These are phyloP conservation scores for Mohoua ochrocephala DNA, from an alignment of 2,113 vertebrate species.

Conservation along the genomic window DNA sequence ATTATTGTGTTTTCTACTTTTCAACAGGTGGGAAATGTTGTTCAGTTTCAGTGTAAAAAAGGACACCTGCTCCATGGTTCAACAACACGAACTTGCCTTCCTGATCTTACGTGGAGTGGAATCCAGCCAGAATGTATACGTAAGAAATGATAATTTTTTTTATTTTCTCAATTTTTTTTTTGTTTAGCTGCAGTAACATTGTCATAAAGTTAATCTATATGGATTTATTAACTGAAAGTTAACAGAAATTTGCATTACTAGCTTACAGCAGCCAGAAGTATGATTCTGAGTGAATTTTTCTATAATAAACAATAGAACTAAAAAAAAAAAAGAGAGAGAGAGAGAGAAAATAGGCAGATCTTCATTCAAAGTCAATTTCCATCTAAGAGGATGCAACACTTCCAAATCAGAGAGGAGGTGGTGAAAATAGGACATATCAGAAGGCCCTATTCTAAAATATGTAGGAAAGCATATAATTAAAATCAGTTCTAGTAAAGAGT, in stretches of 20 bases:
- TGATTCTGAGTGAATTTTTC: not conserved
- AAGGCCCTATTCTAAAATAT: not conserved
- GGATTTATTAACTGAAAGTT: not conserved
- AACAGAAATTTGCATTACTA: not conserved
- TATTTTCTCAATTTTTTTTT: accelerated
- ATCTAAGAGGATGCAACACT: not conserved
- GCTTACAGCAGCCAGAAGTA: not conserved
- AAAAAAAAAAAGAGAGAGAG: not conserved
- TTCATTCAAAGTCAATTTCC: not conserved
- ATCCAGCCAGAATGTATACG: constrained; percentile 91
- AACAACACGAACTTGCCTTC: constrained; percentile 90
- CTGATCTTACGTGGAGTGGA: constrained; percentile 95
- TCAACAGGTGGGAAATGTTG: constrained; percentile 86
- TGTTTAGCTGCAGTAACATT: not conserved
- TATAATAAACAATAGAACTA: not conserved
- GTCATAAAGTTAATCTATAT: not conserved
- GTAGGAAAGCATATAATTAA: not conserved
- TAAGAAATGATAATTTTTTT: constrained; percentile 55
- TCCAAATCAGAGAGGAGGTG: not conserved
- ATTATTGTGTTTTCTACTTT: not conserved
- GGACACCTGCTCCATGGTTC: constrained; percentile 95
- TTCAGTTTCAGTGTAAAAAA: constrained; percentile 94
- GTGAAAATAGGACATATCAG: not conserved
- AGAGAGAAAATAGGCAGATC: not conserved
- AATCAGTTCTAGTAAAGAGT: not conserved